Evolutionary conservation across 2,888 invertebrate genomes (phyloP), one percentile per base, ranked within the genome.

Genomic region (Chalcosyrphus nemorum): DNA sequence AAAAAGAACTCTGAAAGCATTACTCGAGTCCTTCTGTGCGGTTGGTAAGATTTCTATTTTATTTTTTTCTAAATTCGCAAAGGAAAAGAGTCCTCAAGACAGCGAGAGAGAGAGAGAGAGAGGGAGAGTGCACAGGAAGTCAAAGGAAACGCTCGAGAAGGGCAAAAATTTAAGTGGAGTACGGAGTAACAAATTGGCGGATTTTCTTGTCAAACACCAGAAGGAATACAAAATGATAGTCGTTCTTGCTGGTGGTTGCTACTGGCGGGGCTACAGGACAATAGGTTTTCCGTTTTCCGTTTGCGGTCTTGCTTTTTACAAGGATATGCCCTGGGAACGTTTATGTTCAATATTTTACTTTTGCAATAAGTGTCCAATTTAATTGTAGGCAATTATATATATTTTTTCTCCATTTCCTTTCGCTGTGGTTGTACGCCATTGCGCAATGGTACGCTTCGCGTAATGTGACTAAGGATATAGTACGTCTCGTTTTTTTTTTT

Each of bases 341-440:
- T 82, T 66, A 47, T 50, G 81, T 82, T 77, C 81, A 77, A 82
- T 82, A 82, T 82, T 77, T 82, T 82, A 82, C 66, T 72, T 72
- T 77, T 72, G 81, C 81, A 82, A 82, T 82, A 82, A 82, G 81
- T 82, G 81, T 77, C 81, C 77, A 82, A 82, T 82, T 82, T 82
- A 82, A 82, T 82, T 82, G 81, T 56, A 54, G 77, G 66, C 81
- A 77, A 82, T 82, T 82, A 82, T 57, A 68, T 45, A 38, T 59
- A 63, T 71, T 41, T 71, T 71, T 50, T 32, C 7, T 4, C 3
- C 24, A 17, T 43, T 66, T 52, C 54, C 35, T 52, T n/a, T 38
- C 27, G n/a, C 32, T 38, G 57, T 71, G 38, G 54, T 47, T 32
- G 45, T 35, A 38, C 19, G 54, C 59, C 66, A 19, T 45, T 45